Evolutionary conservation across 2,888 invertebrate species (phyloP).

Genomic region (Macrophya alboannulata): DNA sequence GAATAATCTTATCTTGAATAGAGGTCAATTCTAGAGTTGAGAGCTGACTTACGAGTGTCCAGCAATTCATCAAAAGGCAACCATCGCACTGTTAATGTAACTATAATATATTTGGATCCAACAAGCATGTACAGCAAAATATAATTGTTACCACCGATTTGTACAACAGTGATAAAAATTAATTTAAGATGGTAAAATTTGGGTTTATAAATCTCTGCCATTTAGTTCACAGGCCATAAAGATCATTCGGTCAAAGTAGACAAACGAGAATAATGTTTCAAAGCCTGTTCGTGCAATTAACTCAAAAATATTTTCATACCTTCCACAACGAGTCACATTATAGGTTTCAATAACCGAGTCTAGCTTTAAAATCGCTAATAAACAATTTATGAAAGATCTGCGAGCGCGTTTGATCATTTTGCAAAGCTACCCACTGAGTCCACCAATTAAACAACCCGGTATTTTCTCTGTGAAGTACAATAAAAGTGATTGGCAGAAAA

Average conservation of each 20-base stretch:
- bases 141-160: neutral
- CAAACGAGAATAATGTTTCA: neutral
- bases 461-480: neutral
- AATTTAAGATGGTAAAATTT: neutral
- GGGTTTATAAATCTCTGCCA: neutral
- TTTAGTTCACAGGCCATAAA: neutral
- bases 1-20: conserved; percentile 25
- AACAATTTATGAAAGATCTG: neutral
- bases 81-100: neutral
- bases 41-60: neutral
- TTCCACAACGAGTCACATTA: neutral
- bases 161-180: neutral
- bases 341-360: neutral
- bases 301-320: conserved; percentile 4
- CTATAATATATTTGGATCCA: too few species aligned
- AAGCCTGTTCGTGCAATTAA: neutral
- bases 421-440: neutral
- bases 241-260: neutral
- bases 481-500: neutral
- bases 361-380: neutral
- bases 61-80: neutral
- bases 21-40: neutral
- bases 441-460: neutral
- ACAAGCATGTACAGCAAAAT: neutral
- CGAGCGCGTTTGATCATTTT: neutral